Evolutionary conservation across 2,797 vertebrate genomes (phyloP), one percentile per base, ranked within the genome.

Genomic region (Pseudochromis fuscus): DNA sequence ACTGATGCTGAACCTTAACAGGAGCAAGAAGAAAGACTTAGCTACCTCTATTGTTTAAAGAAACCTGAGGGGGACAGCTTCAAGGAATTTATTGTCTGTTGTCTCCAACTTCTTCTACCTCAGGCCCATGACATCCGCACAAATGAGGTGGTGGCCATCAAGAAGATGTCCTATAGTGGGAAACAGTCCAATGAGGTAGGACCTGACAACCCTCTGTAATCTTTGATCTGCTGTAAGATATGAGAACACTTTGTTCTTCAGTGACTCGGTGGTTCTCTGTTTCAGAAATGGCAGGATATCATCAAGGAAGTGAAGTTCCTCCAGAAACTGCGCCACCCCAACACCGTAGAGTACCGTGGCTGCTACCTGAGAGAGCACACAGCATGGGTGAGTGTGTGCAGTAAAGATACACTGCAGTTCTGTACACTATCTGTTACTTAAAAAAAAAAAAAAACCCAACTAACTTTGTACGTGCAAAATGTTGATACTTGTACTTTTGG

Each of bases 151-250:
- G 96, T 98, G 91, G 96, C 96, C 82, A 98, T 98, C 90, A 98
- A 98, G 92, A 98, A 97, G 92, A 98, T 97, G 96, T 98, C 96
- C 12, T 98, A 97, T 64, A 95, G 96, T 42, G 96, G 96, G 84
- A 98, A 97, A 72, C 96, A 97, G 84, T 97, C 96, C 71, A 98
- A 96, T 52, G 96, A 98, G 95, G 96, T 97, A 84, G 64, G 85
- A 84, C n/a, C 42, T 35, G 61, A 18, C 1, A 6, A 25, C 23
- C 11, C 35, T 48, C 35, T 48, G 3, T 38, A 2, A 25, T 12
- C 18, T 1, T 9, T n/a, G 13, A 7, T 55, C 13, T 23, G 0
- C 5, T 11, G 3, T 2, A n/a, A n/a, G 21, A 23, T 18, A 1
- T 46, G 2, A 40, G 12, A 40, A 65, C 18, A 3, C 9, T 58